Conservation (phyloP, 2,888 invertebrate species). For the Temnothorax unifasciatus region DNA sequence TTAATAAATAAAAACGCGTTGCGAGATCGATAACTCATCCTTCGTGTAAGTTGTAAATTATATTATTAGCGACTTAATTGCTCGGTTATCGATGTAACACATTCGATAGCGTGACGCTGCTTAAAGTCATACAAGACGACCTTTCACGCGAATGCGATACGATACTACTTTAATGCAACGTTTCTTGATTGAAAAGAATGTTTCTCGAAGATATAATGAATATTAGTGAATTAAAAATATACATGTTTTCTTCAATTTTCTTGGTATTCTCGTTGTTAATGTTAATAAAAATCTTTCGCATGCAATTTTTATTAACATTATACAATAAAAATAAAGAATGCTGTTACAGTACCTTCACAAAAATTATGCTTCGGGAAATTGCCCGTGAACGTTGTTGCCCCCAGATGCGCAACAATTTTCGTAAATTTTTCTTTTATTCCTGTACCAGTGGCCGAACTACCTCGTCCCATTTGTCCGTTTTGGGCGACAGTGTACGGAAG, state of each 20-base stretch:
- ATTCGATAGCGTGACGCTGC: slow-evolving; percentile 44
- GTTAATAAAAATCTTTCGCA: neutral
- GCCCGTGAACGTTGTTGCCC: slow-evolving; percentile 26
- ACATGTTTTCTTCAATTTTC: neutral
- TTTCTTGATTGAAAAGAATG: neutral
- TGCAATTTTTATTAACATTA: neutral
- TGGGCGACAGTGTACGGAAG: slow-evolving; percentile 81
- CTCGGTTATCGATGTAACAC: slow-evolving; percentile 69
- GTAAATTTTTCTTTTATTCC: slow-evolving; percentile 77
- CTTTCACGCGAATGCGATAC: slow-evolving; percentile 46
- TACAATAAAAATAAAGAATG: neutral
- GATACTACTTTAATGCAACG: slow-evolving; percentile 17
- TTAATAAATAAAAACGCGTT: slow-evolving; percentile 27
- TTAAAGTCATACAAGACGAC: slow-evolving; percentile 56
- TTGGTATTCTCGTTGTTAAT: neutral
- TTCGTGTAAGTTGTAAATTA: slow-evolving; percentile 75
- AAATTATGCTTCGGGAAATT: neutral
- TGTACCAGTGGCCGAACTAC: slow-evolving; percentile 78
- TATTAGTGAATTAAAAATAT: neutral
- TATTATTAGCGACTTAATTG: slow-evolving; percentile 79
- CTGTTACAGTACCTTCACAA: neutral
- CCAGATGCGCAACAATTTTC: slow-evolving; percentile 73
- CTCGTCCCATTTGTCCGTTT: slow-evolving; percentile 84
- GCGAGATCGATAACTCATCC: slow-evolving; percentile 77
- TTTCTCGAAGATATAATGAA: slow-evolving; percentile 6